phyloP scores from a whole-genome alignment of 1,140 invertebrate species.

The Kradibia gibbosae region DNA sequence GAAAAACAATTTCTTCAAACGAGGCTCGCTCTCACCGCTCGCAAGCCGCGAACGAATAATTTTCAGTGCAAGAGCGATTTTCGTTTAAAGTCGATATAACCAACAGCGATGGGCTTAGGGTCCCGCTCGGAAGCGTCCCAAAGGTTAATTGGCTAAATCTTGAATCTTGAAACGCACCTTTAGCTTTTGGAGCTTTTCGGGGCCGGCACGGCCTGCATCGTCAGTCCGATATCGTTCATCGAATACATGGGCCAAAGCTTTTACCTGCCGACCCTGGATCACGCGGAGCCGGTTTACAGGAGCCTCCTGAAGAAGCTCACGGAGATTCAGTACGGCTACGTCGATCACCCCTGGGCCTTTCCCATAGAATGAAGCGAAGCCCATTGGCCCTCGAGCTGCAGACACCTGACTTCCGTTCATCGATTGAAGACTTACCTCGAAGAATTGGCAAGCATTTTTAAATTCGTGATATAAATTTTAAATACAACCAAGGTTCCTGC shows the following conservation, averaged over 20 bases:
- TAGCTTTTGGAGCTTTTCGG: conserved; percentile 96
- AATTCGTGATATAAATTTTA: not conserved
- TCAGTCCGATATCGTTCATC: conserved; percentile 91
- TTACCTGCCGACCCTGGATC: conserved; percentile 83
- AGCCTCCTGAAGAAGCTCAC: conserved; percentile 81
- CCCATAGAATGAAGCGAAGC: conserved; percentile 70
- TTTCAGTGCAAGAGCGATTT: no score
- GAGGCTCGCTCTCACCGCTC: no score
- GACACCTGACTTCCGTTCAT: not conserved
- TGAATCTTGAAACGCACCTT: no score
- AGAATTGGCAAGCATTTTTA: not conserved
- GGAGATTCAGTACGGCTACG: conserved; percentile 90
- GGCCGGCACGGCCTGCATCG: conserved; percentile 92
- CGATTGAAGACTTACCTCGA: not conserved
- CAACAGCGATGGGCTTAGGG: no score
- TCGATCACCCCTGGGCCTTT: conserved; percentile 85
- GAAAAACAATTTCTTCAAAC: no score
- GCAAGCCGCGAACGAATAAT: no score
- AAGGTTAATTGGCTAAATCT: no score
- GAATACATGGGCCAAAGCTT: conserved; percentile 80
- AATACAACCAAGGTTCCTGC: conserved; percentile 11
- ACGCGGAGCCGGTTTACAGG: conserved; percentile 78
- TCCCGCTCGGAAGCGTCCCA: no score
- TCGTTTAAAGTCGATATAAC: no score
- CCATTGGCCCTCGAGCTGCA: not conserved